These are phyloP conservation scores for Oncopodura yosiiana DNA, from an alignment of 1,140 invertebrate genomes.

Conservation along the genomic window DNA sequence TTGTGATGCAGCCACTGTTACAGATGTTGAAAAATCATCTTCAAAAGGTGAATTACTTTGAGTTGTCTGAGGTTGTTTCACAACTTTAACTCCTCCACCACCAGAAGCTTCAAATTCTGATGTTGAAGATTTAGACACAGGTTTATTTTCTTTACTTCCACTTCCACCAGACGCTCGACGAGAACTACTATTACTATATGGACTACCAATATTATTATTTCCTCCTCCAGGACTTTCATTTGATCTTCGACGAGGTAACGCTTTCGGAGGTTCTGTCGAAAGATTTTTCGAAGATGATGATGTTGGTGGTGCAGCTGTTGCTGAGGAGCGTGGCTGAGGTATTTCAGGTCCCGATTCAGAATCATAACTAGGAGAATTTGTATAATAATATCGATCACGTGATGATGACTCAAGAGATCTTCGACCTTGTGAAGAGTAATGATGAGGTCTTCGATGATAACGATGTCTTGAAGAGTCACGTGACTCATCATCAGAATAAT, in stretches of 20 bases:
- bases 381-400: slow-evolving; percentile 23
- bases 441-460: slow-evolving; percentile 5
- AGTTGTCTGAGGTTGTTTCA: no score
- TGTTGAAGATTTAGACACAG: no score
- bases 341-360: slow-evolving; percentile 25
- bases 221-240: no score
- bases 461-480: neutral
- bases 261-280: no score
- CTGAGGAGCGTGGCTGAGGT: neutral
- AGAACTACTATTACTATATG: no score
- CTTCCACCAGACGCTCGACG: no score
- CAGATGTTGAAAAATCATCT: neutral
- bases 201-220: no score
- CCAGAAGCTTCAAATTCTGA: no score
- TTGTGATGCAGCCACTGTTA: neutral
- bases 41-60: neutral
- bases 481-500: slow-evolving; percentile 15
- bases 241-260: no score
- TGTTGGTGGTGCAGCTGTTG: neutral
- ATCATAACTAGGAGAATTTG: slow-evolving; percentile 30
- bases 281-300: neutral
- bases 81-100: no score
- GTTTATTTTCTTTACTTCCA: no score
- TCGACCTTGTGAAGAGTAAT: no score
- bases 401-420: neutral